Evolutionary conservation across 2,113 vertebrate genomes (phyloP), one percentile per base, ranked within the genome.

Genomic region (Spea bombifrons): DNA sequence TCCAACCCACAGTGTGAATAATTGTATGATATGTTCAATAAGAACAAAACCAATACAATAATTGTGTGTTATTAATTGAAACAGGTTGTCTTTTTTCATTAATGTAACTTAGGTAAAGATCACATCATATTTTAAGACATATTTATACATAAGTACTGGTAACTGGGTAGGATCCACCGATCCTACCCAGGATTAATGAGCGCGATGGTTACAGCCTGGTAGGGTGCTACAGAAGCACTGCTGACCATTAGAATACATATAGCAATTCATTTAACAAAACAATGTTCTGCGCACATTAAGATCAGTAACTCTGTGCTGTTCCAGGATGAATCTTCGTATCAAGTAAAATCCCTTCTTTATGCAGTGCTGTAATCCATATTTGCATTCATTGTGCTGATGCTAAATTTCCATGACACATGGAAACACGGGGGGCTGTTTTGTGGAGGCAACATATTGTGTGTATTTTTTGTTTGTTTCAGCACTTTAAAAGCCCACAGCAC

Each of bases 401-500:
- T 73, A 63, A 71, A 74, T 74, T 72, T 80, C 53, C 53, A 17
- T 50, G 50, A 74, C 73, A 53, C 66, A 71, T 68, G 5, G 63
- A 73, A 80, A 80, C 77, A 73, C 70, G 67, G 71, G 78, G 78
- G 71, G 63, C 59, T 67, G 16, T 68, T 74, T 68, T 68, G 71
- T 53, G 45, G 53, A 74, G 78, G 78, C 71, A 73, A 74, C 78
- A 80, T n/a, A 68, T 80, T 74, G 71, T 80, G 64, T 63, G 48
- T 80, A 64, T 80, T 80, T 80, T 80, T 64, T 50, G 65, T 74
- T 80, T 61, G 78, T 80, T 79, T 79, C 64, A 74, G 71, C 78
- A 80, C 71, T 67, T 80, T 80, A 63, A 80, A 74, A 78, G 47
- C 81, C 50, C 10, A 85, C 81, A 83, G 50, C 55, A 75, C 72